These are phyloP conservation scores for Drosophila ficusphila DNA, from an alignment of 1,140 invertebrate species.

Conservation along the genomic window DNA sequence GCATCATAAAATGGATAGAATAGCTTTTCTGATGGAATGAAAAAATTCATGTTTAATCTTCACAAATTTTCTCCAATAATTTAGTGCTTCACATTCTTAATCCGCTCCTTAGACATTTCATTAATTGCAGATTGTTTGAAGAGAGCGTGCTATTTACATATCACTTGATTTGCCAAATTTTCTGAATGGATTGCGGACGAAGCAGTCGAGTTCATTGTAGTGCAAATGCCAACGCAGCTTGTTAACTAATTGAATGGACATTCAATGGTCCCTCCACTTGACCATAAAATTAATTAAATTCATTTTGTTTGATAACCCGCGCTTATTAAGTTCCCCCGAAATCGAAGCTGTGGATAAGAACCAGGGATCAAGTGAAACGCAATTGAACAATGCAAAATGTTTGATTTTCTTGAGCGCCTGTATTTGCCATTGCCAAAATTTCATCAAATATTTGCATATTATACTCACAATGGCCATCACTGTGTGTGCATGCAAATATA, in stretches of 20 bases:
- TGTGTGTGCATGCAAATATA: slow-evolving; percentile 6
- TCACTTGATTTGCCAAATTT: slow-evolving; percentile 62
- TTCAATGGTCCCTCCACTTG: neutral
- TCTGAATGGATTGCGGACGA: slow-evolving; percentile 13
- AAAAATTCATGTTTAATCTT: too few species aligned
- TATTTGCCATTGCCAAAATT: slow-evolving; percentile 30
- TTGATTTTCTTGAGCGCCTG: slow-evolving; percentile 45
- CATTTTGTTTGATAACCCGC: slow-evolving; percentile 55
- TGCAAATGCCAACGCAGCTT: slow-evolving; percentile 54
- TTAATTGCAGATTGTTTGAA: slow-evolving; percentile 42
- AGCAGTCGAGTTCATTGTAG: slow-evolving; percentile 55
- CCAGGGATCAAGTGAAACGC: slow-evolving; percentile 22
- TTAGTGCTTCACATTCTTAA: slow-evolving; percentile 2
- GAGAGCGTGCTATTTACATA: slow-evolving; percentile 47
- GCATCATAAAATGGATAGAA: too few species aligned
- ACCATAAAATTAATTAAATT: slow-evolving; percentile 74
- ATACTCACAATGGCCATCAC: slow-evolving; percentile 12
- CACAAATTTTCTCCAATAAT: too few species aligned
- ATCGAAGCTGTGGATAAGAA: slow-evolving; percentile 18
- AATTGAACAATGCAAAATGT: slow-evolving; percentile 67
- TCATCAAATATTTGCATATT: slow-evolving; percentile 66
- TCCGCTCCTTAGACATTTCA: slow-evolving; percentile 11
- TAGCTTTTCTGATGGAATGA: too few species aligned
- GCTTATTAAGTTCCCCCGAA: neutral
- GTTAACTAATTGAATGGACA: slow-evolving; percentile 69